Conservation (phyloP, 2,888 invertebrate genomes). For the Malachius bipustulatus region DNA sequence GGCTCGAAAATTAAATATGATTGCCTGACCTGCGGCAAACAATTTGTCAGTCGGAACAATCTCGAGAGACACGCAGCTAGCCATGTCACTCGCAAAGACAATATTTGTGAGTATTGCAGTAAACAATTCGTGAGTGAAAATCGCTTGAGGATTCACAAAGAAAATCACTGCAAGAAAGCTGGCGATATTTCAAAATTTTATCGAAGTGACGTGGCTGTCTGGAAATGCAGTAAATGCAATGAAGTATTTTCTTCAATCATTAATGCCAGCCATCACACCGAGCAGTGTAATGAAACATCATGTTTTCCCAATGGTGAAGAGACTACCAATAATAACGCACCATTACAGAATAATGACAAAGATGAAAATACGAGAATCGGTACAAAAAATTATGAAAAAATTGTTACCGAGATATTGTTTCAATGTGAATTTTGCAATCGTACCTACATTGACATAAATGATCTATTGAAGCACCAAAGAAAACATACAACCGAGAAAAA, state of each 20-base stretch:
- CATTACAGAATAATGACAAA: slow-evolving; percentile 12
- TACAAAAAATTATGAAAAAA: slow-evolving; percentile 28
- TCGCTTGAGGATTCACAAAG: slow-evolving; percentile 35
- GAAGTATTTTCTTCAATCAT: slow-evolving; percentile 34
- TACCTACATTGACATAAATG: slow-evolving; percentile 41
- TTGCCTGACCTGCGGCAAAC: slow-evolving; percentile 33
- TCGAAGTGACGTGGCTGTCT: slow-evolving; percentile 36
- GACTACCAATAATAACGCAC: slow-evolving; percentile 3
- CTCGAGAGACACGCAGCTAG: slow-evolving; percentile 33
- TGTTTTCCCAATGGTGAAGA: slow-evolving; percentile 10
- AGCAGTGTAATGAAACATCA: slow-evolving; percentile 22
- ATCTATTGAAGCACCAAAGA: slow-evolving; percentile 37
- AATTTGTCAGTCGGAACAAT: slow-evolving; percentile 35
- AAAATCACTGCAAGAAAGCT: slow-evolving; percentile 37
- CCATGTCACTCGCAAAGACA: slow-evolving; percentile 32
- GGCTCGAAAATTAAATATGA: slow-evolving; percentile 31
- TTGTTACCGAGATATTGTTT: slow-evolving; percentile 36
- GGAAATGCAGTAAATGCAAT: slow-evolving; percentile 36
- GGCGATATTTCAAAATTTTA: slow-evolving; percentile 37
- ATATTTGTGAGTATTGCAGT: slow-evolving; percentile 35
- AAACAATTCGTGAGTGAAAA: slow-evolving; percentile 37
- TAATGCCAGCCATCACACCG: slow-evolving; percentile 29
- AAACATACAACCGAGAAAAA: slow-evolving; percentile 37
- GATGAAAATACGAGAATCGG: slow-evolving; percentile 6
- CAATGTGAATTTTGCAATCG: slow-evolving; percentile 53